Evolutionary conservation across 2,113 vertebrate genomes (phyloP).

Genomic region (Datnioides undecimradiatus): DNA sequence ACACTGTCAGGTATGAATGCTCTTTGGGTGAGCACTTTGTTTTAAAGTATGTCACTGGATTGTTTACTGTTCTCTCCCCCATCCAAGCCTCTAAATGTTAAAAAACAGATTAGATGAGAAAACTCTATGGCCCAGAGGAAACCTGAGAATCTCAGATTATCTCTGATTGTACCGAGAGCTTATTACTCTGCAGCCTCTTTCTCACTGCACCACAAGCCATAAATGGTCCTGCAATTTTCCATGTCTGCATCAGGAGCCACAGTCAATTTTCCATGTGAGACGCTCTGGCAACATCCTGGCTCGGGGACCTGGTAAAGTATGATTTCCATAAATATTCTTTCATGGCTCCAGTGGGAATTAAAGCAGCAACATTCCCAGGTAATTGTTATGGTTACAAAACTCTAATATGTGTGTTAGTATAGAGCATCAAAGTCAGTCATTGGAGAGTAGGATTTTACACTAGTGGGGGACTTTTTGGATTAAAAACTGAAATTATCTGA

Average conservation of each 20-base stretch:
- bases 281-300: conserved; percentile 31
- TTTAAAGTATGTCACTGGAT: conserved; percentile 38
- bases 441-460: not conserved
- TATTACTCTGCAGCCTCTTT: not conserved
- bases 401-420: not conserved
- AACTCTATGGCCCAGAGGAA: conserved; percentile 11
- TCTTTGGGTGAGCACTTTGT: conserved; percentile 17
- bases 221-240: conserved; percentile 61
- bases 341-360: conserved; percentile 30
- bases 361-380: conserved; percentile 43
- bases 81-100: conserved; percentile 18
- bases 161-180: not conserved
- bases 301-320: conserved; percentile 5
- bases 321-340: conserved; percentile 47
- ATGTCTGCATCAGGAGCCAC: conserved; percentile 45
- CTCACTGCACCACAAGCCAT: conserved; percentile 42
- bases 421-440: not conserved
- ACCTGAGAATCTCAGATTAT: conserved; percentile 43
- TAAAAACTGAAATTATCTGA: not conserved
- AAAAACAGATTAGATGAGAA: conserved; percentile 19
- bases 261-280: conserved; percentile 51
- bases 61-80: conserved; percentile 39
- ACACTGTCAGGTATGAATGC: conserved; percentile 42
- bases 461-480: not conserved
- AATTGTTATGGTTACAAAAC: conserved; percentile 13